Base-by-base conservation (phyloP, 2,888 invertebrate species). In the Drosophila cognata region DNA sequence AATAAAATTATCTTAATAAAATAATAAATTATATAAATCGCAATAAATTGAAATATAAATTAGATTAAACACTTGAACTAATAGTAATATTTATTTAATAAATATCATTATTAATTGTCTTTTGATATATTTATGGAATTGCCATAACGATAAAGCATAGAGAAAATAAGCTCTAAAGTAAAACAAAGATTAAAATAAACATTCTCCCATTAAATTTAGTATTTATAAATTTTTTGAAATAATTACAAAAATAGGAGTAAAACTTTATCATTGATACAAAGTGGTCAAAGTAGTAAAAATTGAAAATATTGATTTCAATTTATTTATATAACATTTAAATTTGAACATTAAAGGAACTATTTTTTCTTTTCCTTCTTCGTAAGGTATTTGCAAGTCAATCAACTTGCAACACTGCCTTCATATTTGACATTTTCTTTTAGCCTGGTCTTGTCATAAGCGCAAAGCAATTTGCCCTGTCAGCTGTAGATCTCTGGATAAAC, bases 381-480 rank as follows among this genome's bases (percentile, higher is more conserved):
- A 63, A 62, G 56, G 76, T 70, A 70, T 60, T 35, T 29, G 0
- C 10, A 11, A 28, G 41, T 52, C 53, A 35, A 50, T 38, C 48
- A 48, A 13, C 41, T 48, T 48, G 28, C 1, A 8, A 0, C 36
- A 46, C 38, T 38, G 10, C 21, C 25, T 53, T 69, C 46, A 48
- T 38, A 63, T 61, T 75, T 75, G 80, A 79, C 80, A 71, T 73
- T 76, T 74, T 60, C 64, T 50, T 62, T 75, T 52, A 55, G 71
- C 69, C 74, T 72, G 67, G 51, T 85, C 65, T 73, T 75, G 88
- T 80, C 86, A 85, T 83, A 88, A 88, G 88, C 83, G 86, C 71
- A 85, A 85, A 88, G 77, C 84, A 85, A 88, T 88, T 88, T 84
- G 80, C 73, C 69, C 59, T 57, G 76, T 80, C 86, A 82, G 81